Evolutionary conservation across 2,113 vertebrate species (phyloP).

Genomic region (Brachyhypopomus gauderio): DNA sequence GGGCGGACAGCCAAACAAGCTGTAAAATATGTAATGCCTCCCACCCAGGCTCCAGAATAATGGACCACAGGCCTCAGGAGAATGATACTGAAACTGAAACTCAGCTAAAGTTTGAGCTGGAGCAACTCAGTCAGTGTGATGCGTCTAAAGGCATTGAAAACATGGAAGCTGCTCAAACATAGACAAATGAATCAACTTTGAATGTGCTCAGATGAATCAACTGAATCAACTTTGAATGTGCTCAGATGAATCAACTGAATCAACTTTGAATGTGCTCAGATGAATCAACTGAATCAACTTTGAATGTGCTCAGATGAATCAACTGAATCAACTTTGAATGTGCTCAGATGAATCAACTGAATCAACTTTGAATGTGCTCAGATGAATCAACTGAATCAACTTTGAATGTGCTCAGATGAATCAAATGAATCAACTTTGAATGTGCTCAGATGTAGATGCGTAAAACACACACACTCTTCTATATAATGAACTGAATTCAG

Average conservation of each 20-base stretch:
- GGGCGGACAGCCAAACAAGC: constrained; percentile 20
- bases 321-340: neutral
- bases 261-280: neutral
- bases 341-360: neutral
- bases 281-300: neutral
- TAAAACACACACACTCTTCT: neutral
- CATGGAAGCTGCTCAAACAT: neutral
- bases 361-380: neutral
- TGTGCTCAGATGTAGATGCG: neutral
- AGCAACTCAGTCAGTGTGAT: neutral
- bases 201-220: neutral
- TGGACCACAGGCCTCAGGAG: neutral
- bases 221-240: neutral
- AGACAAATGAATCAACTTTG: neutral
- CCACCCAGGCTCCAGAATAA: neutral
- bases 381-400: too few species aligned
- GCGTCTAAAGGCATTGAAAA: neutral
- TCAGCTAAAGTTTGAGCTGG: neutral
- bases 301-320: neutral
- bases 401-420: too few species aligned
- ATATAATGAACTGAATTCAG: neutral
- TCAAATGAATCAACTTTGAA: neutral
- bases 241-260: neutral
- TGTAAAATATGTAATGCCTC: neutral
- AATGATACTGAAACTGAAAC: neutral